A percentile compares a stretch with the other conserved stretches of the same genome.
phyloP scores from a whole-genome alignment of 2,888 invertebrate genomes.

The Lottia gigantea region DNA sequence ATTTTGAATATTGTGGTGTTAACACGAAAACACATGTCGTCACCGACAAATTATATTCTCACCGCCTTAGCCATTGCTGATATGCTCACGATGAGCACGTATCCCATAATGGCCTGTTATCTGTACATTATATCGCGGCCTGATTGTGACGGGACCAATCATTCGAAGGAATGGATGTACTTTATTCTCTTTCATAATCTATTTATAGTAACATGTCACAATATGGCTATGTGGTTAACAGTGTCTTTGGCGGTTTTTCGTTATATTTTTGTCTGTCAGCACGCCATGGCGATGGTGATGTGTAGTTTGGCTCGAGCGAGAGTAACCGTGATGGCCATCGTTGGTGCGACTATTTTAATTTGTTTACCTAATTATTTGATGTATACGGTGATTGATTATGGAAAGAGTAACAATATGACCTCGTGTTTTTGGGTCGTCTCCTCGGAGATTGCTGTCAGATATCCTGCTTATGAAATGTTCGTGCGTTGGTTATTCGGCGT shows the following conservation, averaged over 20 bases:
- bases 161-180: slow-evolving; percentile 62
- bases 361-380: slow-evolving; percentile 65
- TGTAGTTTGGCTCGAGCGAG: slow-evolving; percentile 63
- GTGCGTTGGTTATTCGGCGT: slow-evolving; percentile 94
- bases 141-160: slow-evolving; percentile 32
- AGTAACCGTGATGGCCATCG: slow-evolving; percentile 56
- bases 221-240: slow-evolving; percentile 93
- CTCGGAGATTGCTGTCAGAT: slow-evolving; percentile 42
- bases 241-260: slow-evolving; percentile 93
- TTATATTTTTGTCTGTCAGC: slow-evolving; percentile 73
- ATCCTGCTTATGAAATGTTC: slow-evolving; percentile 67
- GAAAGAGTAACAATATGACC: not conserved
- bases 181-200: slow-evolving; percentile 61
- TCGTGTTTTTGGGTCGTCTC: slow-evolving; percentile 55
- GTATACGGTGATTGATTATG: slow-evolving; percentile 44
- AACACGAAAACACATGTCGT: slow-evolving; percentile 84
- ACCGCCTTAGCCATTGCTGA: slow-evolving; percentile 88
- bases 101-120: slow-evolving; percentile 75
- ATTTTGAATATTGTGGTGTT: slow-evolving; percentile 91
- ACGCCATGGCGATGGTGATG: slow-evolving; percentile 57
- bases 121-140: slow-evolving; percentile 54
- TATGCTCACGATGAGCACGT: slow-evolving; percentile 88
- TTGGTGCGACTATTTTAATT: slow-evolving; percentile 55
- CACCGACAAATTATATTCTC: slow-evolving; percentile 90
- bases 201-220: slow-evolving; percentile 73